phyloP scores from a whole-genome alignment of 2,888 invertebrate genomes.

The Chymomyza procnemis region DNA sequence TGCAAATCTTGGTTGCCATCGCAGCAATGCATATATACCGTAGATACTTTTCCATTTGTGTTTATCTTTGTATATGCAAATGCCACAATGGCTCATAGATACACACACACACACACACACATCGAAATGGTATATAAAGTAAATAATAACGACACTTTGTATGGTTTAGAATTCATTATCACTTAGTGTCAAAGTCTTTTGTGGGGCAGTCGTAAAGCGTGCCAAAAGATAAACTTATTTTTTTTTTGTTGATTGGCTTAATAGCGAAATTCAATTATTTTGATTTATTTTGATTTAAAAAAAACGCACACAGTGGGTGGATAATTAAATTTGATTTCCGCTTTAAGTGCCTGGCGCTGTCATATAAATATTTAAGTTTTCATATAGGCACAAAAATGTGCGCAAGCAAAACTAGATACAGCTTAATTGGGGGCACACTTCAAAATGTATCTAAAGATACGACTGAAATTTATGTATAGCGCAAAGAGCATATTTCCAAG shows the following conservation, averaged over 20 bases:
- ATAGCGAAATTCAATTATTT: slow-evolving; percentile 70
- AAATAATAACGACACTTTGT: background rate
- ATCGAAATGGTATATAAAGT: background rate
- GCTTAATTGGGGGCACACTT: slow-evolving; percentile 3
- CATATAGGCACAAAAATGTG: background rate
- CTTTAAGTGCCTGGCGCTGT: slow-evolving; percentile 20
- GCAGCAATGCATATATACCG: background rate
- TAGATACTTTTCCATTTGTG: background rate
- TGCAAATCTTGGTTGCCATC: background rate
- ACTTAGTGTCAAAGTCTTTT: slow-evolving; percentile 29
- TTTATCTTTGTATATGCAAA: slow-evolving; percentile 36
- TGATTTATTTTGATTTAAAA: slow-evolving; percentile 48
- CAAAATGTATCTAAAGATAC: background rate
- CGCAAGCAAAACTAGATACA: background rate
- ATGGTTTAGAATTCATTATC: background rate
- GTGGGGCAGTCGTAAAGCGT: slow-evolving; percentile 7
- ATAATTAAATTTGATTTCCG: slow-evolving; percentile 71
- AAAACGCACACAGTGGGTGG: slow-evolving; percentile 65
- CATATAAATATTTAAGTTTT: slow-evolving; percentile 29
- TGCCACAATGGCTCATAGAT: slow-evolving; percentile 12
- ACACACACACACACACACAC: too few relatives aligned
- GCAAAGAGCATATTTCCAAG: background rate
- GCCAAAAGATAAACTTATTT: slow-evolving; percentile 46
- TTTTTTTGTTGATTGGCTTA: slow-evolving; percentile 62
- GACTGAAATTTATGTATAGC: background rate